Base-by-base conservation (phyloP, 2,797 vertebrate species). In the Anguilla obscura region DNA sequence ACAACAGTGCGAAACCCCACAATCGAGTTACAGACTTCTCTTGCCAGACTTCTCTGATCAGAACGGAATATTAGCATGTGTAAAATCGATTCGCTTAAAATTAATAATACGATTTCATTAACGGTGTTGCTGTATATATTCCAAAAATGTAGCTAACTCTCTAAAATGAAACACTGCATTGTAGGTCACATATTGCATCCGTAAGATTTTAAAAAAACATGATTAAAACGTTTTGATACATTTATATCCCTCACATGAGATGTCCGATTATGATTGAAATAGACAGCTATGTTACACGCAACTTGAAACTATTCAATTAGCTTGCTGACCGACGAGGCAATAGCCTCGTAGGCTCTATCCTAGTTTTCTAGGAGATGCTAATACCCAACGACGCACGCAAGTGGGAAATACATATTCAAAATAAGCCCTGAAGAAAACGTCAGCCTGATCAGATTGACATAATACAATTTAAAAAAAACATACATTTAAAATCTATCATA, bases 311-410 rank as follows among this genome's bases (percentile, higher is more conserved):
- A 82, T n/a, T 50, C 21, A 24, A 48, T 48, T 50, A 45, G 74
- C 36, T 82, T 82, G 79, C 12, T 76, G 71, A 33, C 71, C 3
- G 71, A 76, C 27, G 7, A 76, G 71, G 71, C n/a, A 27, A 27
- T 69, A 21, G n/a, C 69, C 14, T 4, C 3, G 16, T 45, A 7
- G 40, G 40, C 21, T 36, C 4, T 21, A 18, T 79, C 16, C 16
- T 79, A 71, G 45, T 14, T 24, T 3, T 18, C 45, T 82, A 45
- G 45, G 21, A 10, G 79, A 48, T 50, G 45, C 40, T 48, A 48
- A 82, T 50, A 82, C 74, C 2, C 50, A 82, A 48, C 79, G 79
- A 82, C 79, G 45, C 45, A 82, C 33, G 10, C 79, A 50, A 82
- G 40, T 50, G 40, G 45, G 0, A 24, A 82, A 82, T 45, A 50